These are phyloP conservation scores for Apotomis betuletana DNA, from an alignment of 2,888 invertebrate genomes.

Conservation along the genomic window DNA sequence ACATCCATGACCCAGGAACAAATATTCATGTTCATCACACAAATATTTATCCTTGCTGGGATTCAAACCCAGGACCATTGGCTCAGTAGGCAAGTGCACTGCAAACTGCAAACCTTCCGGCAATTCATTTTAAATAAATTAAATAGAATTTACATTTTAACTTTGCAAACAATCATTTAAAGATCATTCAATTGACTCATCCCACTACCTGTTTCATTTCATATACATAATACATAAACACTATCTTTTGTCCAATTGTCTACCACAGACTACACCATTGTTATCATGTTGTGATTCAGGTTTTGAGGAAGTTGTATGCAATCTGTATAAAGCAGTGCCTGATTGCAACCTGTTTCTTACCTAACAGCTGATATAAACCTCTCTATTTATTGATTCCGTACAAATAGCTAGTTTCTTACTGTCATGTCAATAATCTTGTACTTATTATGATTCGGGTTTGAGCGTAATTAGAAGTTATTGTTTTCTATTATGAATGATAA, in stretches of 20 bases:
- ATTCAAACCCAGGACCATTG: no score
- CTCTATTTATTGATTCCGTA: neutral
- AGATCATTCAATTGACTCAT: slow-evolving; percentile 1
- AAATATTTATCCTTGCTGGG: no score
- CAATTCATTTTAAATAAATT: no score
- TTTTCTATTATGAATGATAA: no score
- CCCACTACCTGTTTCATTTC: slow-evolving; percentile 12
- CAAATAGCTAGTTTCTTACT: neutral
- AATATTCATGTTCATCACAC: no score
- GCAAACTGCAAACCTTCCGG: no score
- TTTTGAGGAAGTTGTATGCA: slow-evolving; percentile 4
- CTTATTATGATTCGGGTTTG: neutral
- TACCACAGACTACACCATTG: slow-evolving; percentile 7
- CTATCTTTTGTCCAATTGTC: slow-evolving; percentile 23
- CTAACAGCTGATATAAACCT: neutral
- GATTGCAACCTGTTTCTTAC: slow-evolving; percentile 16
- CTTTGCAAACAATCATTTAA: neutral
- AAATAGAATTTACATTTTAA: neutral
- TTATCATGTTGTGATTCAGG: slow-evolving; percentile 22
- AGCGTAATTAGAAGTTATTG: neutral
- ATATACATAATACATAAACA: slow-evolving; percentile 5
- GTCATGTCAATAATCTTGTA: neutral
- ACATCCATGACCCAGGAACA: no score
- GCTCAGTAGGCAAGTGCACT: no score
- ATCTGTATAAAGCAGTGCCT: slow-evolving; percentile 10